These are phyloP conservation scores for Vanessa cardui DNA, from an alignment of 2,888 invertebrate species.

Conservation along the genomic window DNA sequence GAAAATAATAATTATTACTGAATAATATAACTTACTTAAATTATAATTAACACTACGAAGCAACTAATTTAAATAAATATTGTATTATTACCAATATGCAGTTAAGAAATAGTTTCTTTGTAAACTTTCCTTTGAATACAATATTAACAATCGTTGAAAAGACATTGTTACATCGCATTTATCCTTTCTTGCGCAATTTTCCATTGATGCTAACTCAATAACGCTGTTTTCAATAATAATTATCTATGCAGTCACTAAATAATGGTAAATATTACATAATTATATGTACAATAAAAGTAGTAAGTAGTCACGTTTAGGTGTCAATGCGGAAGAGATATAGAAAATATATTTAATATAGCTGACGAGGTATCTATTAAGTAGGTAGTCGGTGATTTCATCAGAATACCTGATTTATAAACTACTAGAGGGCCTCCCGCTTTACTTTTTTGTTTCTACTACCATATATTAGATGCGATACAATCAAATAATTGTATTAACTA, in stretches of 20 bases:
- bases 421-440: no score
- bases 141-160: slow-evolving; percentile 8
- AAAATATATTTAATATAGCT: no score
- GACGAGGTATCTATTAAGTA: no score
- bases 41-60: neutral
- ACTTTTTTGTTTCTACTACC: no score
- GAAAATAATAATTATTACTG: neutral
- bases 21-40: neutral
- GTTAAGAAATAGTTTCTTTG: slow-evolving; percentile 8
- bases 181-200: slow-evolving; percentile 11
- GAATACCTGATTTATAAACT: no score
- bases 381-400: no score
- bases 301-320: neutral
- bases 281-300: slow-evolving; percentile 3
- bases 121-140: slow-evolving; percentile 11
- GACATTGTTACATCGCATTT: slow-evolving; percentile 4
- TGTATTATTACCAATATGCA: neutral
- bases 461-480: no score
- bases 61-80: neutral
- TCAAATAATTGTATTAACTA: no score
- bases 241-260: neutral
- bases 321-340: no score
- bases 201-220: slow-evolving; percentile 5
- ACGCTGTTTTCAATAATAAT: neutral
- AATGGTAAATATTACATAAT: neutral